A percentile compares a stretch with the other conserved stretches of the same genome.
phyloP scores from a whole-genome alignment of 2,888 invertebrate genomes.

The Watsonalla binaria region DNA sequence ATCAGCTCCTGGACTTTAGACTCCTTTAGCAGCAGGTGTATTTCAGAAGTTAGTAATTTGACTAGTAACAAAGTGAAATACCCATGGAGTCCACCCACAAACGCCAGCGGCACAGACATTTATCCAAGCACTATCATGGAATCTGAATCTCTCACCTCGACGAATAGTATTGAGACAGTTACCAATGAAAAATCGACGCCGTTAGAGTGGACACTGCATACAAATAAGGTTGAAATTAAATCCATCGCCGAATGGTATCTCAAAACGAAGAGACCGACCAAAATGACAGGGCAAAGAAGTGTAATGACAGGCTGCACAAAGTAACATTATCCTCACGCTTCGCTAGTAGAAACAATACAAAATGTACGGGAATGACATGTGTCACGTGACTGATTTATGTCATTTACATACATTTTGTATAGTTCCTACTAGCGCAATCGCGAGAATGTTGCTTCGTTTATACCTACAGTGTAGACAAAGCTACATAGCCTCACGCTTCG shows the following conservation, averaged over 20 bases:
- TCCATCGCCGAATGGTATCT: slow-evolving; percentile 18
- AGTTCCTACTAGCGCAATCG: too few relatives aligned
- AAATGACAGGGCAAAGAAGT: slow-evolving; percentile 5
- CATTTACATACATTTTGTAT: too few relatives aligned
- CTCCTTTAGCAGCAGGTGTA: slow-evolving; percentile 25
- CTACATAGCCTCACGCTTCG: too few relatives aligned
- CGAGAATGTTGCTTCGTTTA: too few relatives aligned
- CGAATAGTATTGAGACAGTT: slow-evolving; percentile 20
- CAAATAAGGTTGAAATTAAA: slow-evolving; percentile 7
- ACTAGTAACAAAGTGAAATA: slow-evolving; percentile 21
- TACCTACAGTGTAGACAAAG: too few relatives aligned
- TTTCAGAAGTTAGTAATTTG: not conserved
- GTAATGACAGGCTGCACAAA: too few relatives aligned
- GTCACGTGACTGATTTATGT: too few relatives aligned
- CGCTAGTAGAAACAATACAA: too few relatives aligned
- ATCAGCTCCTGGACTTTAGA: slow-evolving; percentile 45
- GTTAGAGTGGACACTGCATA: slow-evolving; percentile 15
- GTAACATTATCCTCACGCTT: too few relatives aligned
- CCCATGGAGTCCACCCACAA: slow-evolving; percentile 39
- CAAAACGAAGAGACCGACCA: slow-evolving; percentile 16
- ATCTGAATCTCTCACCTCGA: slow-evolving; percentile 17
- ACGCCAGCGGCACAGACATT: slow-evolving; percentile 22
- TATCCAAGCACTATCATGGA: slow-evolving; percentile 35
- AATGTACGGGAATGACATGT: too few relatives aligned
- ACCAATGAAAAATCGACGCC: slow-evolving; percentile 10